phyloP scores from a whole-genome alignment of 1,140 invertebrate genomes.

The Ditylenchus dipsaci region DNA sequence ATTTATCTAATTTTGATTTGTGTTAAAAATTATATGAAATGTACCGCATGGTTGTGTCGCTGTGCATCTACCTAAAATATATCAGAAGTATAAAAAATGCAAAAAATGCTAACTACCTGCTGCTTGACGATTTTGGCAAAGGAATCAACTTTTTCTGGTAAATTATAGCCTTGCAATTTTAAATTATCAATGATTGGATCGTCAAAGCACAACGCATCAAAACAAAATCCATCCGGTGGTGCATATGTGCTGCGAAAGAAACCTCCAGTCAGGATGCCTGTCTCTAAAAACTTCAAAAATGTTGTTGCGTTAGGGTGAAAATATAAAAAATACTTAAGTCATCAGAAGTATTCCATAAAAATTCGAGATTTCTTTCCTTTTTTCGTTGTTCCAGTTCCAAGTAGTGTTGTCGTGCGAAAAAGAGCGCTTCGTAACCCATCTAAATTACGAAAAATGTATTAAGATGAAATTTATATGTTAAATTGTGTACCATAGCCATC shows the following conservation, averaged over 20 bases:
- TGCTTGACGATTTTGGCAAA: slow-evolving; percentile 59
- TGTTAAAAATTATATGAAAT: too few species aligned
- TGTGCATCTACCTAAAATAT: slow-evolving; percentile 54
- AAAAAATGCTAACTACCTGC: slow-evolving; percentile 60
- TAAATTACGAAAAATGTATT: slow-evolving; percentile 24
- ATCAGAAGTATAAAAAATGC: slow-evolving; percentile 59
- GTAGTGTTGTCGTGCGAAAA: slow-evolving; percentile 81
- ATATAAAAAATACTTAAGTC: slow-evolving; percentile 57
- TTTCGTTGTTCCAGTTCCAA: slow-evolving; percentile 72
- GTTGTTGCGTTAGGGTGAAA: slow-evolving; percentile 1
- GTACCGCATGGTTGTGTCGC: slow-evolving; percentile 60
- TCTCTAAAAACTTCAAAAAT: slow-evolving; percentile 35
- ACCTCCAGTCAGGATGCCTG: slow-evolving; percentile 47
- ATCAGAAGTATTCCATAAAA: slow-evolving; percentile 72
- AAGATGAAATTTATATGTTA: not conserved
- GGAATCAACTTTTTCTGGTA: slow-evolving; percentile 58
- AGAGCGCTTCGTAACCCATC: slow-evolving; percentile 73
- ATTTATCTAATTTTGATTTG: too few species aligned
- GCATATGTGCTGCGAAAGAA: slow-evolving; percentile 40
- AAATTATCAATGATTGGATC: slow-evolving; percentile 69
- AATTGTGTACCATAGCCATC: slow-evolving; percentile 61
- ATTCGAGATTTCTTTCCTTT: slow-evolving; percentile 70
- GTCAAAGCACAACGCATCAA: slow-evolving; percentile 76
- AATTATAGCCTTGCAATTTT: slow-evolving; percentile 64
- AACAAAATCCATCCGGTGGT: slow-evolving; percentile 77